A percentile compares a stretch with the other conserved stretches of the same genome.
These are phyloP conservation scores for Hipposideros larvatus DNA, from an alignment of 2,797 vertebrate genomes.

Conservation along the genomic window DNA sequence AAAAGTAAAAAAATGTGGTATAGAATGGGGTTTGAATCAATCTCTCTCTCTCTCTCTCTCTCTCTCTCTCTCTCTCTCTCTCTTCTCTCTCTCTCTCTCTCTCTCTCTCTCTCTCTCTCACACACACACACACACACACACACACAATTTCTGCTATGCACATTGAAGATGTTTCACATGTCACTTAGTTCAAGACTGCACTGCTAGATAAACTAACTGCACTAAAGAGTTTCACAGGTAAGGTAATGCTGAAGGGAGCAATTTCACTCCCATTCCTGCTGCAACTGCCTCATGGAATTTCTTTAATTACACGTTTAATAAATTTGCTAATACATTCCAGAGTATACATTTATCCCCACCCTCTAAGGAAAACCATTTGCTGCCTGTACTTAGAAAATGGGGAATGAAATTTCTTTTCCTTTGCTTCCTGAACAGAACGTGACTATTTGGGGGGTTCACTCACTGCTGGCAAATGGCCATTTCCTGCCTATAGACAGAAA, in stretches of 20 bases:
- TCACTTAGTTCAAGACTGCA: background rate
- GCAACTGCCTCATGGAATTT: background rate
- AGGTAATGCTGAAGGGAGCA: background rate
- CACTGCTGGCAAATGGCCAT: conserved; percentile 71
- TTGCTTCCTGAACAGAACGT: conserved; percentile 51
- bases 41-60: background rate
- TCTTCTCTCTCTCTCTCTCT: background rate
- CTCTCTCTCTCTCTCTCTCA: background rate
- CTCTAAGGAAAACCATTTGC: conserved; percentile 51
- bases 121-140: background rate
- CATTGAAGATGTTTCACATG: background rate
- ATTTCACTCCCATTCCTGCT: conserved; percentile 14
- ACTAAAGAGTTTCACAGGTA: conserved; percentile 10
- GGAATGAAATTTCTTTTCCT: conserved; percentile 56
- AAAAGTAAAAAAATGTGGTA: background rate
- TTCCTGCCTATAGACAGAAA: conserved; percentile 79
- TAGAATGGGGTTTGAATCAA: background rate
- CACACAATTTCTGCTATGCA: background rate
- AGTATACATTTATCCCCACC: background rate
- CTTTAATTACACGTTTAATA: conserved; percentile 58
- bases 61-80: background rate
- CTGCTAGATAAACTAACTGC: background rate
- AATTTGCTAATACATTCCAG: conserved; percentile 44
- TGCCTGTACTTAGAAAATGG: background rate
- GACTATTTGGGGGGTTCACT: conserved; percentile 55